Conservation (phyloP, 2,797 vertebrate genomes). For the Cirrhinus molitorella region DNA sequence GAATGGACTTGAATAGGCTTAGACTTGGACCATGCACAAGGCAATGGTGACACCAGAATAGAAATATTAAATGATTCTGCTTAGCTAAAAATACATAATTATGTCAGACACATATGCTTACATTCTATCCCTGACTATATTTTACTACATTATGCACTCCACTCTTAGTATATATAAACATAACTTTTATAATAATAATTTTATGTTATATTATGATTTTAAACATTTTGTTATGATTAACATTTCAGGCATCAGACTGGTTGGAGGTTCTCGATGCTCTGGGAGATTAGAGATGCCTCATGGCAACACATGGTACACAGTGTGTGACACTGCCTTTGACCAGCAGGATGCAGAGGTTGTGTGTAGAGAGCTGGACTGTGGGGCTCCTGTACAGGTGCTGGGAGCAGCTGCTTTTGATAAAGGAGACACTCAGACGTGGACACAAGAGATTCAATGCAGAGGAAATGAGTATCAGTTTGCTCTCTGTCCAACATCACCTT, state of each 20-base stretch:
- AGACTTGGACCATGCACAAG: neutral
- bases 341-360: neutral
- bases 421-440: conserved; percentile 62
- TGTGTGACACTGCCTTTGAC: conserved; percentile 61
- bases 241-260: conserved; percentile 19
- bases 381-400: too few relatives aligned
- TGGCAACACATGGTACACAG: neutral
- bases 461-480: conserved; percentile 57
- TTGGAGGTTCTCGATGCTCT: conserved; percentile 29
- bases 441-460: conserved; percentile 62
- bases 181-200: too few relatives aligned
- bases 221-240: neutral
- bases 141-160: neutral
- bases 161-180: too few relatives aligned
- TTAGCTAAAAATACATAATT: too few relatives aligned
- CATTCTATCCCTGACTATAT: neutral
- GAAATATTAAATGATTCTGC: too few relatives aligned
- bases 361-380: too few relatives aligned
- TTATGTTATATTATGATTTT: too few relatives aligned
- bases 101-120: neutral
- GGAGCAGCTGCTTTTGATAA: neutral
- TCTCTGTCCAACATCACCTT: conserved; percentile 7
- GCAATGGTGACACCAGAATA: neutral
- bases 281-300: conserved; percentile 50
- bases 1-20: neutral